Percentiles rank a stretch among this genome's conserved stretches.
Evolutionary conservation across 2,888 invertebrate species (phyloP).

Genomic region (Melanchra persicariae): DNA sequence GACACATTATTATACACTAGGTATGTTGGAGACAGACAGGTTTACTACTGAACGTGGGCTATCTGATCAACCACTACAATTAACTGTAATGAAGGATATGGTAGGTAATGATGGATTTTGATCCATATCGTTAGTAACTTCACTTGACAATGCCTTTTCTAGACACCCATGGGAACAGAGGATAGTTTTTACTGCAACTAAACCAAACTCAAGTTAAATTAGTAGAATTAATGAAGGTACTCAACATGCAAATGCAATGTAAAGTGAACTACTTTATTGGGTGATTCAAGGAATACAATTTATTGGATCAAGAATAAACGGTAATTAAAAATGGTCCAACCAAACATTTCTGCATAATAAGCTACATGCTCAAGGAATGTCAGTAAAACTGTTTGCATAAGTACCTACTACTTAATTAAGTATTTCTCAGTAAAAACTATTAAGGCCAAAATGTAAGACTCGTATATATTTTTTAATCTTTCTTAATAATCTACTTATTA

Average conservation of each 20-base stretch:
- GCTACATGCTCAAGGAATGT: constrained; percentile 54
- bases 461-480: constrained; percentile 67
- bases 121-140: constrained; percentile 21
- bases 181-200: neutral
- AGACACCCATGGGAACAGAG: constrained; percentile 15
- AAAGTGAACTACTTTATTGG: constrained; percentile 37
- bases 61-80: constrained; percentile 53
- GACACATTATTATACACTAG: constrained; percentile 27
- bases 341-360: constrained; percentile 59
- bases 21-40: constrained; percentile 30
- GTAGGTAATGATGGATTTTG: constrained; percentile 40
- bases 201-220: neutral
- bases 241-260: constrained; percentile 27
- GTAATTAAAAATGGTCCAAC: constrained; percentile 55
- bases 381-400: constrained; percentile 65
- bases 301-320: constrained; percentile 42
- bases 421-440: constrained; percentile 67
- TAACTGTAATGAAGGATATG: constrained; percentile 55
- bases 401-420: constrained; percentile 68
- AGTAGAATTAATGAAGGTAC: constrained; percentile 18
- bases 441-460: constrained; percentile 58
- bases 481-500: constrained; percentile 62
- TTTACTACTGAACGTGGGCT: constrained; percentile 29
- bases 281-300: constrained; percentile 35
- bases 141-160: constrained; percentile 18